A percentile compares a stretch with the other conserved stretches of the same genome.
These are phyloP conservation scores for Anabas testudineus DNA, from an alignment of 2,797 vertebrate genomes.

Conservation along the genomic window DNA sequence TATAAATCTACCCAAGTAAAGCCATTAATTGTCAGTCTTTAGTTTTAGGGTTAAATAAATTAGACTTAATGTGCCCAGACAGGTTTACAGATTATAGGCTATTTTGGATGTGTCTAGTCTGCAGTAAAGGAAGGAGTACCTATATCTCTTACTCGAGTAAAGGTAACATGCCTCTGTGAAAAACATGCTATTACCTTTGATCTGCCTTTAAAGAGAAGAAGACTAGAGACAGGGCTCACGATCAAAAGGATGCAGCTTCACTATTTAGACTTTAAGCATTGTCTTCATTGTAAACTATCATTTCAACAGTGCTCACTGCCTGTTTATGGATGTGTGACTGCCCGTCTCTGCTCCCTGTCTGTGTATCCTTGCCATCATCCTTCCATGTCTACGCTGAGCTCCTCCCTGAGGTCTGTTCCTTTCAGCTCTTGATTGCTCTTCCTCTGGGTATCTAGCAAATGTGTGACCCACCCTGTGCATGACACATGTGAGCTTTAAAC, in stretches of 20 bases:
- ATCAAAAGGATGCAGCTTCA: constrained; percentile 15
- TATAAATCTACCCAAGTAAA: too few species aligned
- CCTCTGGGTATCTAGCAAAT: constrained; percentile 80
- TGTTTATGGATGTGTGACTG: constrained; percentile 54
- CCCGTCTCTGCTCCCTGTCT: constrained; percentile 48
- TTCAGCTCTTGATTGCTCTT: constrained; percentile 81
- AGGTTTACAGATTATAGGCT: neutral
- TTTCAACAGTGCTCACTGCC: constrained; percentile 46
- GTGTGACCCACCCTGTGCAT: constrained; percentile 77
- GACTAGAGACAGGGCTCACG: neutral
- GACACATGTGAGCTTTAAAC: constrained; percentile 56
- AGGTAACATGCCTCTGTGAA: too few species aligned
- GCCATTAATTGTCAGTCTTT: too few species aligned
- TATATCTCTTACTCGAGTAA: too few species aligned
- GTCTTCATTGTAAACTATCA: constrained; percentile 36
- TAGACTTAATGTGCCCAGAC: too few species aligned
- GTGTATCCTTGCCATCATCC: constrained; percentile 56
- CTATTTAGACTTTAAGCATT: constrained; percentile 27
- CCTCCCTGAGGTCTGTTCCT: constrained; percentile 70
- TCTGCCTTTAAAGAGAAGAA: too few species aligned
- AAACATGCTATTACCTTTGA: too few species aligned
- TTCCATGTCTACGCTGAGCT: constrained; percentile 54
- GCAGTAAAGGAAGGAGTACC: too few species aligned
- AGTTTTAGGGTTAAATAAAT: too few species aligned
- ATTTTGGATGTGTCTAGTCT: too few species aligned